A percentile compares a stretch with the other conserved stretches of the same genome.
phyloP scores from a whole-genome alignment of 1,140 invertebrate genomes.

The Sipha flava region DNA sequence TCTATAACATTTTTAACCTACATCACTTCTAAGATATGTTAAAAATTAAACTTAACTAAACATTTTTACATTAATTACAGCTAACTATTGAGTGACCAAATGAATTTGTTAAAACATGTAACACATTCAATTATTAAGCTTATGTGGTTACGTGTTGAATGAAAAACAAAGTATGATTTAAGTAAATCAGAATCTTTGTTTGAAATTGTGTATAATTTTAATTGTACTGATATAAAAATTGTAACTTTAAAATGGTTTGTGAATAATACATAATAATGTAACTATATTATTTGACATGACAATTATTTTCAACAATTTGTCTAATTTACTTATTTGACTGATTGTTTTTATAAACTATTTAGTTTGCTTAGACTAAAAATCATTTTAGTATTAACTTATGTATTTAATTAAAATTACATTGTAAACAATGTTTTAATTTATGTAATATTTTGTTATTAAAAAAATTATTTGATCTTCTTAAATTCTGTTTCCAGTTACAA shows the following conservation, averaged over 20 bases:
- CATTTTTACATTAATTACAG: not conserved
- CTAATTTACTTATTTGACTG: not conserved
- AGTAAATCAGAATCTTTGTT: no score
- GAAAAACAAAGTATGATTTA: no score
- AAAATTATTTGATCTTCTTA: not conserved
- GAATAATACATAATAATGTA: no score
- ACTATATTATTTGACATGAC: not conserved
- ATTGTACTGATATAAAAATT: no score
- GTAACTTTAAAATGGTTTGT: no score
- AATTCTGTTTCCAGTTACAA: not conserved
- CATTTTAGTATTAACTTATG: not conserved
- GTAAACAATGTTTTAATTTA: not conserved
- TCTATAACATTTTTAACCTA: not conserved
- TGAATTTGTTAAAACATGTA: not conserved
- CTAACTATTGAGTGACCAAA: not conserved
- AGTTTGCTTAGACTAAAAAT: not conserved
- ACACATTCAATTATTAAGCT: not conserved
- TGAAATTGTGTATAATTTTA: no score
- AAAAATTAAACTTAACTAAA: not conserved
- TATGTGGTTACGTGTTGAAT: no score
- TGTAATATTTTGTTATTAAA: not conserved
- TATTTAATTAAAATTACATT: not conserved
- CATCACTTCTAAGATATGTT: not conserved
- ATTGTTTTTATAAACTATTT: not conserved
- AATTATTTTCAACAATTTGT: not conserved